Evolutionary conservation across 2,888 invertebrate species (phyloP).

Genomic region (Torymus aiolomorphi): DNA sequence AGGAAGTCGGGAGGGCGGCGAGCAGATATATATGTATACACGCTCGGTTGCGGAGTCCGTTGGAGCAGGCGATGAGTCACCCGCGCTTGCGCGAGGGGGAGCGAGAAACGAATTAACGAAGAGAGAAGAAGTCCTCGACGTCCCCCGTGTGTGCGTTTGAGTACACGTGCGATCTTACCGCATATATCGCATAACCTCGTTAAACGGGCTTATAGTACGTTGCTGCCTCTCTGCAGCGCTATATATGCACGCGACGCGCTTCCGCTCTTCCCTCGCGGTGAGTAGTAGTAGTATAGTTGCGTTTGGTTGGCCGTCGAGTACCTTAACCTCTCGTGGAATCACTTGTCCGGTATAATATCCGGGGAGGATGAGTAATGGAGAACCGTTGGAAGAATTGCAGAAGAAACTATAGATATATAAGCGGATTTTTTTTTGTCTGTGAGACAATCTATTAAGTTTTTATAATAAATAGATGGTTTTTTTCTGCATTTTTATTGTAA

Average conservation of each 20-base stretch:
- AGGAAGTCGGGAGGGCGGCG: conserved; percentile 10
- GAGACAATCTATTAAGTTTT: no score
- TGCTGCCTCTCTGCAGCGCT: not conserved
- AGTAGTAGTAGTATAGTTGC: no score
- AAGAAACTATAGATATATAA: no score
- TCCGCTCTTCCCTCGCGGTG: conserved; percentile 21
- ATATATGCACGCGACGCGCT: conserved; percentile 35
- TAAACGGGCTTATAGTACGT: conserved; percentile 48
- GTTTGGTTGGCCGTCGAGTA: no score
- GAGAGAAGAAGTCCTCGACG: conserved; percentile 53
- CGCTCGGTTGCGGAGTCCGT: conserved; percentile 25
- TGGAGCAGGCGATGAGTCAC: conserved; percentile 56
- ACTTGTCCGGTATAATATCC: no score
- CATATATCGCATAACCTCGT: conserved; percentile 63
- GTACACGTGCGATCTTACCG: conserved; percentile 56
- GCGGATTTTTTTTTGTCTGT: no score
- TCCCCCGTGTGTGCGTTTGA: no score
- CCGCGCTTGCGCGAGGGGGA: conserved; percentile 22
- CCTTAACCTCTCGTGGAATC: no score
- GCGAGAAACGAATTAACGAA: conserved; percentile 62
- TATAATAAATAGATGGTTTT: no score
- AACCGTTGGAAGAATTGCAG: no score
- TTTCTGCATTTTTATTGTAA: no score
- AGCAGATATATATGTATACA: conserved; percentile 14
- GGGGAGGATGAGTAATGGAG: no score